Evolutionary conservation across 23 tunicate species (phyloP).

Genomic region (Halocynthia roretzi): DNA sequence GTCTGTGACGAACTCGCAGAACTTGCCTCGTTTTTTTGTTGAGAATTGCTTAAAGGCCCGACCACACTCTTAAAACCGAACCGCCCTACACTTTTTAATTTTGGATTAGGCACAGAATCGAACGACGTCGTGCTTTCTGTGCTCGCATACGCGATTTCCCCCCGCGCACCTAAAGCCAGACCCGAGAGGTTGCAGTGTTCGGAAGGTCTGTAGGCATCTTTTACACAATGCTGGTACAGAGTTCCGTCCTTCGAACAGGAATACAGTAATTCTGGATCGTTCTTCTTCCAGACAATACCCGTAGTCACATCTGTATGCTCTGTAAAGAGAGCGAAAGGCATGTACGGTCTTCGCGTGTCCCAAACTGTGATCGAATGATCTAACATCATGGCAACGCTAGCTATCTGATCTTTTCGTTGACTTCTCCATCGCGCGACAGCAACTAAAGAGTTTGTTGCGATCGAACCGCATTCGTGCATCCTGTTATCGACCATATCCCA

Average conservation of each 20-base stretch:
- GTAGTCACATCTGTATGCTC: conserved; percentile 31
- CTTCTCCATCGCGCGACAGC: conserved; percentile 75
- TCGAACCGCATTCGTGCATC: conserved; percentile 10
- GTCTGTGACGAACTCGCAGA: conserved; percentile 7
- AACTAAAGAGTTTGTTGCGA: conserved; percentile 58
- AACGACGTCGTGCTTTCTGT: conserved; percentile 2
- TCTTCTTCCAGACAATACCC: conserved; percentile 73
- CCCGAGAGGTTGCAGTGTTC: conserved; percentile 48
- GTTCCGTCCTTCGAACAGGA: conserved; percentile 80
- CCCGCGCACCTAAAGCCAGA: conserved; percentile 38
- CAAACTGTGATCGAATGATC: conserved; percentile 69
- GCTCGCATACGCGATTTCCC: conserved; percentile 36
- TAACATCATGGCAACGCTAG: conserved; percentile 74
- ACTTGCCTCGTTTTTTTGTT: not conserved
- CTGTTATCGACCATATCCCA: conserved; percentile 48
- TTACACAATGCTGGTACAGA: conserved; percentile 41
- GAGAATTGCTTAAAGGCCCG: not conserved
- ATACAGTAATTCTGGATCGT: conserved; percentile 45
- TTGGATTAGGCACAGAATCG: not conserved
- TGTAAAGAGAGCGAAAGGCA: conserved; percentile 78
- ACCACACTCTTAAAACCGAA: conserved; percentile 22
- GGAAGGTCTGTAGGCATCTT: conserved; percentile 48
- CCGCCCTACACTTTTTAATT: not conserved
- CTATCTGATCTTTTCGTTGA: conserved; percentile 51
- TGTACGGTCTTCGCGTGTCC: conserved; percentile 65